Conservation (phyloP, 2,797 vertebrate genomes). For the Microctenopoma stevenorrisi region DNA sequence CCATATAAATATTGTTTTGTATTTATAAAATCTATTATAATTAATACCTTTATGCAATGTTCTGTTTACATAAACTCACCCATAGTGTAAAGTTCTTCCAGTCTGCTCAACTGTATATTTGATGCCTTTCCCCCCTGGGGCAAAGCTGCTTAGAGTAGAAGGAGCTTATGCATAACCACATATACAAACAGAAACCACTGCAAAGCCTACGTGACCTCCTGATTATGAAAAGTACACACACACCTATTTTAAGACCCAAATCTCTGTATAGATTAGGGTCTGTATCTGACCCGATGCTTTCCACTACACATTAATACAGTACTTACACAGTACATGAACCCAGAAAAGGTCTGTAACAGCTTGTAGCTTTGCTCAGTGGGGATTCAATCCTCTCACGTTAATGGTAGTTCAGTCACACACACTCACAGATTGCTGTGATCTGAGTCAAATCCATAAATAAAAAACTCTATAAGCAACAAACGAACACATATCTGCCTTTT, state of each 20-base stretch:
- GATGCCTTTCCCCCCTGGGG: slow-evolving; percentile 30
- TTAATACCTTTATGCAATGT: slow-evolving; percentile 1
- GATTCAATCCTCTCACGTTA: slow-evolving; percentile 30
- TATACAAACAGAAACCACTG: slow-evolving; percentile 65
- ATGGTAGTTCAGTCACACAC: slow-evolving; percentile 1
- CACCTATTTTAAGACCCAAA: slow-evolving; percentile 35
- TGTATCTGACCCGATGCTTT: slow-evolving; percentile 23
- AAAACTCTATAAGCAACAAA: slow-evolving; percentile 8
- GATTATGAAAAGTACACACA: slow-evolving; percentile 23
- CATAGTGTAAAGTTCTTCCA: background rate
- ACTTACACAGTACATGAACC: slow-evolving; percentile 21
- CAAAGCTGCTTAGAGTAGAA: slow-evolving; percentile 75
- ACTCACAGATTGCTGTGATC: slow-evolving; percentile 11
- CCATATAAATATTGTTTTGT: background rate
- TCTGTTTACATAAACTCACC: slow-evolving; percentile 6
- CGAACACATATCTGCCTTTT: background rate
- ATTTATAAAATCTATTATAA: slow-evolving; percentile 3
- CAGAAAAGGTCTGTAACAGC: slow-evolving; percentile 35
- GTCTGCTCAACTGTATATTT: slow-evolving; percentile 58
- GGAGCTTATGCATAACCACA: slow-evolving; percentile 69
- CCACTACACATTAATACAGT: slow-evolving; percentile 35
- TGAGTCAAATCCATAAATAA: slow-evolving; percentile 31
- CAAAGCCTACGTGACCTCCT: slow-evolving; percentile 35
- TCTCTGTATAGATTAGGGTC: slow-evolving; percentile 41
- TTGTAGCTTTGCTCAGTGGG: slow-evolving; percentile 45